Evolutionary conservation across 1,140 invertebrate genomes (phyloP), one percentile per base, ranked within the genome.

Genomic region (Caenorhabditis tropicalis): DNA sequence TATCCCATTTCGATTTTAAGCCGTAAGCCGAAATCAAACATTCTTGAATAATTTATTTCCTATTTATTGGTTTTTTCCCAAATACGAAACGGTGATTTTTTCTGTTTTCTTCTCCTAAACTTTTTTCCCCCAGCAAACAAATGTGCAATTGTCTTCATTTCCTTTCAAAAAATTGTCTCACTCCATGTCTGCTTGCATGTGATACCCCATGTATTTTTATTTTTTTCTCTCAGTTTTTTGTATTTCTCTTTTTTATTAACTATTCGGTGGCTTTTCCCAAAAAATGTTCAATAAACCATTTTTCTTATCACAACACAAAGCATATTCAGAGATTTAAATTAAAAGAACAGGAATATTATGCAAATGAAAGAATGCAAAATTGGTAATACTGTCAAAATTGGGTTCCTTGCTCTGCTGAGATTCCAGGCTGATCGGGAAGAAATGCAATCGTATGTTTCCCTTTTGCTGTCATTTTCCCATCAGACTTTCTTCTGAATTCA

Each of bases 381-480:
- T 12, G 1, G 19, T 1, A 29, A 19, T 16, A 43, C 43, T 39
- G 46, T 65, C 65, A 48, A 43, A 65, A 74, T 27, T 58, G 48
- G 5, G 48, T 60, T 33, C 60, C 80, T 2, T 43, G 84, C 46
- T 86, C 74, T n/a, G 84, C 82, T 84, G 83, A 48, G 43, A 84
- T 81, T 58, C 51, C 33, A 19, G 79, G 79, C 27, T 81, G 82
- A 27, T 81, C 83, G 27, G 86, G 86, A 4, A 86, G 53, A 27
- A 86, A 74, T 21, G 86, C 86, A 6, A 85, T 15, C 16, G 86
- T 86, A 39, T 86, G 86, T 51, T 85, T 85, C n/a, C 86, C 74
- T 46, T 79, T 84, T 24, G 65, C 79, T n/a, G 60, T 39, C 31
- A 85, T 43, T 70, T 85, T 84, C 19, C 65, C 48, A 58, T 87